Conservation (phyloP, 2,797 vertebrate species). For the Rhynchonycteris naso region DNA sequence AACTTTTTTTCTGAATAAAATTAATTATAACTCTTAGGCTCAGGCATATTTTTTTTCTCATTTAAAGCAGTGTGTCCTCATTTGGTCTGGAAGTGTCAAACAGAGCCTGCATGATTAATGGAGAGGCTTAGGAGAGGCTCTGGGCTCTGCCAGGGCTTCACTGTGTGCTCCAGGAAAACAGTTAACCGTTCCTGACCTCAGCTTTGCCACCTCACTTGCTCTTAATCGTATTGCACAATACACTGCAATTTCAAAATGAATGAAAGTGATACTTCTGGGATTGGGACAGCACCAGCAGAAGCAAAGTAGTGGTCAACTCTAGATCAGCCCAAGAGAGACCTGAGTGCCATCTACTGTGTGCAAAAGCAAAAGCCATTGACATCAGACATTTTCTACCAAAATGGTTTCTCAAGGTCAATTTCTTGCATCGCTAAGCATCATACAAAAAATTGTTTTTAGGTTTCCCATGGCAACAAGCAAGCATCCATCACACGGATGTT, state of each 20-base stretch:
- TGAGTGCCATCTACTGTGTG: rapidly evolving
- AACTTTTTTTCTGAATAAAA: background rate
- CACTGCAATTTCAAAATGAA: background rate
- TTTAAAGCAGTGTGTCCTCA: background rate
- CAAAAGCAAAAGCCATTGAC: background rate
- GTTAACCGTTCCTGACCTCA: background rate
- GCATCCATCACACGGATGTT: rapidly evolving
- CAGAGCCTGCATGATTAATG: background rate
- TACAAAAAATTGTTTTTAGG: background rate
- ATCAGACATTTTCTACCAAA: background rate
- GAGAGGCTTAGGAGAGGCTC: background rate
- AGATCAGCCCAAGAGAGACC: background rate
- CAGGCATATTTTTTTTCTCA: background rate
- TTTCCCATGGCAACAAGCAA: background rate
- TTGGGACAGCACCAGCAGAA: background rate
- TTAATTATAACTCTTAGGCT: background rate
- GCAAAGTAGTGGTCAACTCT: background rate
- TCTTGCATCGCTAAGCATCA: background rate
- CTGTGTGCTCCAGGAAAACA: background rate
- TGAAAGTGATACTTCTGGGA: rapidly evolving
- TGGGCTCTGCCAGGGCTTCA: rapidly evolving
- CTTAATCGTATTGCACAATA: background rate
- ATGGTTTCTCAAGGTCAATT: background rate
- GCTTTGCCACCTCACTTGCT: background rate
- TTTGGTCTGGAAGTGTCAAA: background rate